Percentiles rank a stretch among this genome's conserved stretches.
Conservation (phyloP, 2,113 vertebrate species). For the Amblyopsis rosae region DNA sequence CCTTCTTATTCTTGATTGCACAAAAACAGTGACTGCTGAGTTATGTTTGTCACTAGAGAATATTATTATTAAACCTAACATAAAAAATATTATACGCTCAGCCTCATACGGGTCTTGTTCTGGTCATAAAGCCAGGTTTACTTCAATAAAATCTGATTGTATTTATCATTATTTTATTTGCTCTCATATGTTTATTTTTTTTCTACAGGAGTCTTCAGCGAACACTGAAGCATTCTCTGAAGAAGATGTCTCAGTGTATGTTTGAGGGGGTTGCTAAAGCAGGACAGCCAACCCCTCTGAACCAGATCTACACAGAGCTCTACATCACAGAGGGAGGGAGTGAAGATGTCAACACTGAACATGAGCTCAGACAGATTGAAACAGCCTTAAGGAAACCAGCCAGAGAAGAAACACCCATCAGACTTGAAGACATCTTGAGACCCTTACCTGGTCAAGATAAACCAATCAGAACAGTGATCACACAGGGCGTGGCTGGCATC, state of each 20-base stretch:
- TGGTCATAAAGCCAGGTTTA: too few relatives aligned
- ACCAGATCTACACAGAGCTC: conserved; percentile 36
- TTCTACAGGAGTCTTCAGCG: too few relatives aligned
- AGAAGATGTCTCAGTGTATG: conserved; percentile 15
- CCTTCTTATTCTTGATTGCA: too few relatives aligned
- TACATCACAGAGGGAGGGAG: conserved; percentile 33
- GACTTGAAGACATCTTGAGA: neutral
- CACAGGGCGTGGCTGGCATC: too few relatives aligned
- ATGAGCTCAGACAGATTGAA: conserved; percentile 56
- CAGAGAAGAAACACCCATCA: conserved; percentile 13
- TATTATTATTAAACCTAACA: too few relatives aligned
- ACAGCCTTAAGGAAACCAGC: conserved; percentile 11
- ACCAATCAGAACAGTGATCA: neutral
- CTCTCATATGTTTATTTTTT: too few relatives aligned
- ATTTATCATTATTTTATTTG: too few relatives aligned
- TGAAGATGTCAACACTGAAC: conserved; percentile 22
- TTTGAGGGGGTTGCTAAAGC: conserved; percentile 35
- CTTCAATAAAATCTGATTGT: too few relatives aligned
- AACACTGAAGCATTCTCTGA: conserved; percentile 1
- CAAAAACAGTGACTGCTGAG: too few relatives aligned
- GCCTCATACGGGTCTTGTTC: too few relatives aligned
- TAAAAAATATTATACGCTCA: too few relatives aligned
- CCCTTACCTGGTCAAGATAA: conserved; percentile 1
- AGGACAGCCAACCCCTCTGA: conserved; percentile 26
- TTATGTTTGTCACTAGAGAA: too few relatives aligned